These are phyloP conservation scores for Macrochelys suwanniensis DNA, from an alignment of 2,797 vertebrate genomes.

Conservation along the genomic window DNA sequence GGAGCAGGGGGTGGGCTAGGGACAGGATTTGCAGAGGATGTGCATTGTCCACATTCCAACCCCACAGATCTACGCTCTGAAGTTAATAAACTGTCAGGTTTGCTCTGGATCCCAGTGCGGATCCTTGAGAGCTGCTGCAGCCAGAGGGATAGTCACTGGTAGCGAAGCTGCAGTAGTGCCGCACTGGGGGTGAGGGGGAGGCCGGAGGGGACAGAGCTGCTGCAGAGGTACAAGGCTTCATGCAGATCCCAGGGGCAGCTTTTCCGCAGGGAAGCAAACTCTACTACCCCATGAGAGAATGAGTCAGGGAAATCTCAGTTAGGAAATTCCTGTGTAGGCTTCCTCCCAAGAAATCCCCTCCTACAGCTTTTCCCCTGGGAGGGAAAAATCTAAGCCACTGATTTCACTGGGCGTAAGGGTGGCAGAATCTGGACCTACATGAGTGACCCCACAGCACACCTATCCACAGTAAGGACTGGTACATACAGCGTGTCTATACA, in stretches of 20 bases:
- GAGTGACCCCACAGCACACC: background rate
- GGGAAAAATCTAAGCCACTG: background rate
- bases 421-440: background rate
- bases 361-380: background rate
- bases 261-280: background rate
- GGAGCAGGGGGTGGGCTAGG: background rate
- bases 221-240: background rate
- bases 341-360: background rate
- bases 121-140: background rate
- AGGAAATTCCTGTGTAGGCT: background rate
- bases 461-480: background rate
- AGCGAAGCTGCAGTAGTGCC: background rate
- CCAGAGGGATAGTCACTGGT: background rate
- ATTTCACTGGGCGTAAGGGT: background rate
- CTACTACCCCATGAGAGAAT: background rate
- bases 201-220: background rate
- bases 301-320: background rate
- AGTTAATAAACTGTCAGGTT: background rate
- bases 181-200: background rate
- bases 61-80: background rate
- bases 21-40: background rate
- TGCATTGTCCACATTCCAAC: background rate
- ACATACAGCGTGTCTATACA: background rate
- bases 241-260: background rate
- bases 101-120: background rate